phyloP scores from a whole-genome alignment of 2,888 invertebrate species.

The Eurois occulta region DNA sequence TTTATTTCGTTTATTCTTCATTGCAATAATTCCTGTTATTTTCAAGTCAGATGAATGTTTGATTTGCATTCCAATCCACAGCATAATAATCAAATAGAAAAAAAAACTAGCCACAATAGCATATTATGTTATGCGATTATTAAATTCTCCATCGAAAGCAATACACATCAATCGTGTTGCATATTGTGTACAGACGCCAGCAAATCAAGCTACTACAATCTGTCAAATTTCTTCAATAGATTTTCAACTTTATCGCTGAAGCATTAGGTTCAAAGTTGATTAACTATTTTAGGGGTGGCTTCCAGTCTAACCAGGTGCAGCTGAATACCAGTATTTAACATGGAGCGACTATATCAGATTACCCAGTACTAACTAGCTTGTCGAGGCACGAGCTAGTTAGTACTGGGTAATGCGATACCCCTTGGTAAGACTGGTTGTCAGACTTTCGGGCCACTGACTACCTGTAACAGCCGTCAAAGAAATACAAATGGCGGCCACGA shows the following conservation, averaged over 20 bases:
- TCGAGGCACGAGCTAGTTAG: background rate
- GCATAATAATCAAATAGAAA: background rate
- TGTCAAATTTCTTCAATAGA: too few species aligned
- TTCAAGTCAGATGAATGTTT: background rate
- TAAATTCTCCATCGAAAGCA: constrained; percentile 12
- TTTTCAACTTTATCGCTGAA: too few species aligned
- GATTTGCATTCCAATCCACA: background rate
- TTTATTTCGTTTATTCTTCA: background rate
- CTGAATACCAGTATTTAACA: background rate
- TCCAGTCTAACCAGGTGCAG: too few species aligned
- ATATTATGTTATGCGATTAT: background rate
- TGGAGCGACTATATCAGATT: background rate
- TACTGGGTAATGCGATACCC: background rate
- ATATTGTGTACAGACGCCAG: too few species aligned
- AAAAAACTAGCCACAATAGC: constrained; percentile 3
- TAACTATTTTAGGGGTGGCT: too few species aligned
- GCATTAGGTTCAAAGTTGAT: too few species aligned
- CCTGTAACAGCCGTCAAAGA: background rate
- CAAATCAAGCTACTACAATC: too few species aligned
- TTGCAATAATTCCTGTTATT: background rate
- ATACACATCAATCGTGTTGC: constrained; percentile 40
- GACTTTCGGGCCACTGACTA: background rate
- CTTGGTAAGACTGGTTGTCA: background rate
- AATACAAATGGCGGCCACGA: background rate
- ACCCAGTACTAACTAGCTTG: too few species aligned